A percentile compares a stretch with the other conserved stretches of the same genome.
Evolutionary conservation across 2,888 invertebrate genomes (phyloP).

Genomic region (Oxyteleia sp.): DNA sequence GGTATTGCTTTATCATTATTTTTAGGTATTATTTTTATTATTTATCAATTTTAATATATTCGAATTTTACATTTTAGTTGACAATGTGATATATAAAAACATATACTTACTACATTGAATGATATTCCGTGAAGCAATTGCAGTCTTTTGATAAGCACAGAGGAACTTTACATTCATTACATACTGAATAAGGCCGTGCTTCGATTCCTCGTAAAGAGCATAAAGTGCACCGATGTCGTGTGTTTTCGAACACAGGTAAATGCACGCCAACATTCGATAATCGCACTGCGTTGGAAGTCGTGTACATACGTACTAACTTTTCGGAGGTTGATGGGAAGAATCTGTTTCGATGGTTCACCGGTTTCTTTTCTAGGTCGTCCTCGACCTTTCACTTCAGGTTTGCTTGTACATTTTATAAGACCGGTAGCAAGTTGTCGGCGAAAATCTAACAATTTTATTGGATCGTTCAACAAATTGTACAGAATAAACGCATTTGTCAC

Average conservation of each 20-base stretch:
- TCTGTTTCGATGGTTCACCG: neutral
- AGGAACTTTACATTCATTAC: constrained; percentile 1
- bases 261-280: constrained; percentile 22
- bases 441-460: constrained; percentile 3
- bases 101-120: neutral
- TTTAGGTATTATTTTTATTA: no score
- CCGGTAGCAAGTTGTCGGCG: constrained; percentile 21
- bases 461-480: constrained; percentile 18
- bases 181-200: constrained; percentile 2
- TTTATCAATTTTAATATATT: no score
- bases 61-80: no score
- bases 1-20: no score
- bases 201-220: constrained; percentile 5
- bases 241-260: constrained; percentile 17
- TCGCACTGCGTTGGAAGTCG: neutral
- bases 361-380: constrained; percentile 18
- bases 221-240: constrained; percentile 15
- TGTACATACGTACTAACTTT: no score
- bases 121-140: constrained; percentile 5
- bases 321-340: no score
- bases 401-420: constrained; percentile 8
- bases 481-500: constrained; percentile 20
- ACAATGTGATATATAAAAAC: no score
- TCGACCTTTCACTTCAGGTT: constrained; percentile 5
- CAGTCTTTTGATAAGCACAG: neutral